Conservation (phyloP, 2,797 vertebrate species). For the Spinus pinus region DNA sequence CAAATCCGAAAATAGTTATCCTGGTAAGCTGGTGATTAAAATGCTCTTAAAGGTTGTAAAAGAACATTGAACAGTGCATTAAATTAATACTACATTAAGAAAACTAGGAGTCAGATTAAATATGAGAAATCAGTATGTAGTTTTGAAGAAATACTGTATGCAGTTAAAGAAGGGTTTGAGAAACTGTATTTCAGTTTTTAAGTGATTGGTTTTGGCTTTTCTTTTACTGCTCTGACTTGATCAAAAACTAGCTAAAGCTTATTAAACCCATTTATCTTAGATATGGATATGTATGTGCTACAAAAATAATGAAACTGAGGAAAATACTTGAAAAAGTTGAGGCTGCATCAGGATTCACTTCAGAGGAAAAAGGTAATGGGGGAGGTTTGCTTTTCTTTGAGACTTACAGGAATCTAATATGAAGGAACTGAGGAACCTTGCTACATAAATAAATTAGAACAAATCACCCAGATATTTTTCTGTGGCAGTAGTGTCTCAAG, state of each 20-base stretch:
- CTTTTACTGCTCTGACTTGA: background rate
- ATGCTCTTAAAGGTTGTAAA: background rate
- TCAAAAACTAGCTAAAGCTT: conserved; percentile 16
- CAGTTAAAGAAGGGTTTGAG: background rate
- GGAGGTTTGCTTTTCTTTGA: background rate
- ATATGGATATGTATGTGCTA: conserved; percentile 97
- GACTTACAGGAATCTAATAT: background rate
- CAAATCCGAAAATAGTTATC: background rate
- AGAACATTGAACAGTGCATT: background rate
- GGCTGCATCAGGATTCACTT: conserved; percentile 96
- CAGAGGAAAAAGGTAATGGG: conserved; percentile 93
- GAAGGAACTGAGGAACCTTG: background rate
- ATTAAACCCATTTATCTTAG: conserved; percentile 70
- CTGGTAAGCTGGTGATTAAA: background rate
- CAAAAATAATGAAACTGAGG: conserved; percentile 98
- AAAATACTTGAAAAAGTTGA: conserved; percentile 98
- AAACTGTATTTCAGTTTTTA: background rate
- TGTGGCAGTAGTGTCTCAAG: background rate
- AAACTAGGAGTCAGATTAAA: background rate
- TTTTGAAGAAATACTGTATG: background rate
- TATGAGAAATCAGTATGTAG: background rate
- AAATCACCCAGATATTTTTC: background rate
- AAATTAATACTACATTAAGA: background rate
- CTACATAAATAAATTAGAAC: background rate
- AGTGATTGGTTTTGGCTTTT: background rate